phyloP scores from a whole-genome alignment of 2,888 invertebrate species.

The Leptinotarsa haldemani region DNA sequence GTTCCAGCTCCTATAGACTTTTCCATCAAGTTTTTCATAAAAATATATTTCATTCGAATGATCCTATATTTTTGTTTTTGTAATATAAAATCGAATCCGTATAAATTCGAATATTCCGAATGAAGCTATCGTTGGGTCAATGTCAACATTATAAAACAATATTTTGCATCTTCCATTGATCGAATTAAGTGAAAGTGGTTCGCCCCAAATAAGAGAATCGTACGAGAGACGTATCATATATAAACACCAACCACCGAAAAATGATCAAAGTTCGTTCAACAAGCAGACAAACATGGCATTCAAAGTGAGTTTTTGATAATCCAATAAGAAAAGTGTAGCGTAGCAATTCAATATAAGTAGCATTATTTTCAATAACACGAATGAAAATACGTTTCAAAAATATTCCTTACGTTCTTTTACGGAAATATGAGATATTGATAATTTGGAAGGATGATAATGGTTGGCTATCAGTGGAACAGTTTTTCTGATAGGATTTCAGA shows the following conservation, averaged over 20 bases:
- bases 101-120: too few species aligned
- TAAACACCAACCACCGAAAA: slow-evolving; percentile 9
- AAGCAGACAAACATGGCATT: slow-evolving; percentile 50
- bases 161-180: slow-evolving; percentile 5
- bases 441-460: too few species aligned
- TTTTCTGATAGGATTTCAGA: too few species aligned
- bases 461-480: too few species aligned
- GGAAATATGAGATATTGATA: too few species aligned
- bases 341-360: not conserved
- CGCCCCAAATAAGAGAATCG: not conserved
- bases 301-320: slow-evolving; percentile 49
- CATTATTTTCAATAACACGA: too few species aligned
- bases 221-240: slow-evolving; percentile 20
- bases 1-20: too few species aligned
- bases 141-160: slow-evolving; percentile 8
- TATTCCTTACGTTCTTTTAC: too few species aligned
- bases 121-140: slow-evolving; percentile 8
- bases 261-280: slow-evolving; percentile 26
- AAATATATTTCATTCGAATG: not conserved
- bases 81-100: too few species aligned
- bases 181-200: slow-evolving; percentile 23
- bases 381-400: too few species aligned
- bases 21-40: too few species aligned
- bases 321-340: not conserved
- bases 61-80: too few species aligned